Evolutionary conservation across 2,113 vertebrate genomes (phyloP), one percentile per base, ranked within the genome.

Genomic region (Hippocampus mohnikei): DNA sequence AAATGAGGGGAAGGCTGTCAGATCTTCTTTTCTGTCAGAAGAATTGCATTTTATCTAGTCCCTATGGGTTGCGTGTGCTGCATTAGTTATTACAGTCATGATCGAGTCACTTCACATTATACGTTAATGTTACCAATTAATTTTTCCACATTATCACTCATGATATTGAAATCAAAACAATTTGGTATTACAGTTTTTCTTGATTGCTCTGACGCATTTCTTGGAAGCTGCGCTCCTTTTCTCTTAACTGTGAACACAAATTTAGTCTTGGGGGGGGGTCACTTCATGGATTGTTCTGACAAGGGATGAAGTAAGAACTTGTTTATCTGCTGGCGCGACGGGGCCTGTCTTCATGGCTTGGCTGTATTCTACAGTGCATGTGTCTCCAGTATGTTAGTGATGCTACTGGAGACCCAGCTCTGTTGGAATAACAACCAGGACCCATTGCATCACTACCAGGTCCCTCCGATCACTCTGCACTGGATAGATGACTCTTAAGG

Each of bases 331-430:
- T 53, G 65, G 53, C 29, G 12, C 67, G 61, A 27, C 8, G 33
- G 63, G 78, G 79, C 73, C 73, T 4, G 42, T 78, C 80, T 69
- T 78, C 66, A 83, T 85, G 95, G 95, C 92, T 88, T 94, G 95
- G 95, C 92, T 98, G 96, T 97, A 97, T 94, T 98, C 96, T 98
- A 98, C 96, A 98, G 96, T 98, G 96, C 96, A 97, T 95, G 96
- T 98, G 96, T 98, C 96, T 98, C 96, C 96, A 98, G 96, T 96
- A 92, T 95, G 92, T 92, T 89, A 95, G 84, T 91, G 81, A 91
- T 69, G 92, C 88, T 90, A 93, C 96, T 96, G 96, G 96, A 95
- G 96, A 95, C 92, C 90, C 94, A 77, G 95, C 94, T 93, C 96
- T 98, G 96, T 98, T 93, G 96, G 95, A 96, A 95, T 98, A 96